Evolutionary conservation across 2,113 vertebrate species (phyloP).

Genomic region (Hippolais icterina): DNA sequence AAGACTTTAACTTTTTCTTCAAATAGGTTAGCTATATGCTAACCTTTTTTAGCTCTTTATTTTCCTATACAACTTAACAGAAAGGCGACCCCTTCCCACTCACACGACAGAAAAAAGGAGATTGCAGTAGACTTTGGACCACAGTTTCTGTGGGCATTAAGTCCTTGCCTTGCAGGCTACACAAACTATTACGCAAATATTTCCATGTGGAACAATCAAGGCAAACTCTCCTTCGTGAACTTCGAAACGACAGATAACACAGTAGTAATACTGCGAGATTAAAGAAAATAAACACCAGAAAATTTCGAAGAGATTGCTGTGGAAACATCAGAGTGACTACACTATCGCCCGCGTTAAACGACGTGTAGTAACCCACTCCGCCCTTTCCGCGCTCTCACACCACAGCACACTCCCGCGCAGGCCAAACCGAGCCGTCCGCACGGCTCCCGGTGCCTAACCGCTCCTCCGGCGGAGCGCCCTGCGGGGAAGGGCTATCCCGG

Average conservation of each 20-base stretch:
- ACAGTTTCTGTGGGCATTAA: not conserved
- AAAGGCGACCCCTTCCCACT: not conserved
- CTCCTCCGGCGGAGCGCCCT: not conserved
- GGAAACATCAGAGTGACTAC: not conserved
- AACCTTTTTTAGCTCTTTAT: not conserved
- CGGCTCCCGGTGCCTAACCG: not conserved
- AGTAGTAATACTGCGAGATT: rapidly evolving
- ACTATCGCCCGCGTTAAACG: not conserved
- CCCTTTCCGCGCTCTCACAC: not conserved
- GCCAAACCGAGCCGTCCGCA: not conserved
- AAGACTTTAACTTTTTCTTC: not conserved
- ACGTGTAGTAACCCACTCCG: too few relatives aligned
- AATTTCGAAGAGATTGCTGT: not conserved
- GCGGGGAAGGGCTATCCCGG: not conserved
- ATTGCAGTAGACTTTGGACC: not conserved
- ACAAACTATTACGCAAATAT: rapidly evolving
- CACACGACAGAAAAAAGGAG: rapidly evolving
- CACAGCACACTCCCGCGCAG: not conserved
- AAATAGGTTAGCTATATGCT: rapidly evolving
- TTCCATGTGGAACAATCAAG: rapidly evolving
- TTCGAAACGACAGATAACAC: not conserved
- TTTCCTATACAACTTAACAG: not conserved
- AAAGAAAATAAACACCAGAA: not conserved
- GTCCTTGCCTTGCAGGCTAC: too few relatives aligned
- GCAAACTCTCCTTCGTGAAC: rapidly evolving